phyloP scores from a whole-genome alignment of 2,797 vertebrate species.

The Clamator glandarius region DNA sequence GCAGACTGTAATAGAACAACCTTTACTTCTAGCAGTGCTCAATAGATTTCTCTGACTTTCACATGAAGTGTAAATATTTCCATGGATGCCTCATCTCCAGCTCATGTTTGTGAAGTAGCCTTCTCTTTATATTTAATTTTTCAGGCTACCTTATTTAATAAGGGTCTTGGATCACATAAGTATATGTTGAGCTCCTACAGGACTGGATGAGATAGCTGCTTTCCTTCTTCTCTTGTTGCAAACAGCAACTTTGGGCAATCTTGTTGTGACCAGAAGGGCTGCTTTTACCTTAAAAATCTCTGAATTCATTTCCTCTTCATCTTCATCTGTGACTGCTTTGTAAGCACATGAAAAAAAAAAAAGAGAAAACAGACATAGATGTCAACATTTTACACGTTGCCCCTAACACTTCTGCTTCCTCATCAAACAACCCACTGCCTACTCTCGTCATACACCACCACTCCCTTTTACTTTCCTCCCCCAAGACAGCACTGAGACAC shows the following conservation, averaged over 20 bases:
- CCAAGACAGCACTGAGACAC: accelerated
- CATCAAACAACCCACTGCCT: background rate
- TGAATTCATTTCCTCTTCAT: conserved; percentile 8
- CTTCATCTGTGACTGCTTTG: conserved; percentile 54
- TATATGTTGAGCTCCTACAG: accelerated
- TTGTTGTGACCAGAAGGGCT: background rate
- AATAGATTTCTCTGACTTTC: background rate
- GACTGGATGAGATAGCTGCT: background rate
- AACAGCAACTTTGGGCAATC: background rate
- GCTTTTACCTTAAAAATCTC: conserved; percentile 55
- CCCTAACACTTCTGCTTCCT: background rate
- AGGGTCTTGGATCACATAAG: background rate
- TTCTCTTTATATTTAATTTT: background rate
- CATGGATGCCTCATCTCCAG: background rate
- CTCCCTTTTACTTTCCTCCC: background rate
- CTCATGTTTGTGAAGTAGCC: background rate
- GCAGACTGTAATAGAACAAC: background rate
- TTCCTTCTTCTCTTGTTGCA: background rate
- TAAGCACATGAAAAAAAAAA: background rate
- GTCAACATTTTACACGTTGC: background rate
- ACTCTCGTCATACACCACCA: background rate
- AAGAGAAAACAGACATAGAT: background rate
- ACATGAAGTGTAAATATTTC: background rate
- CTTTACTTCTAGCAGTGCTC: background rate
- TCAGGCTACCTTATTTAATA: background rate